These are phyloP conservation scores for Hypanus sabinus DNA, from an alignment of 2,113 vertebrate species.

Conservation along the genomic window DNA sequence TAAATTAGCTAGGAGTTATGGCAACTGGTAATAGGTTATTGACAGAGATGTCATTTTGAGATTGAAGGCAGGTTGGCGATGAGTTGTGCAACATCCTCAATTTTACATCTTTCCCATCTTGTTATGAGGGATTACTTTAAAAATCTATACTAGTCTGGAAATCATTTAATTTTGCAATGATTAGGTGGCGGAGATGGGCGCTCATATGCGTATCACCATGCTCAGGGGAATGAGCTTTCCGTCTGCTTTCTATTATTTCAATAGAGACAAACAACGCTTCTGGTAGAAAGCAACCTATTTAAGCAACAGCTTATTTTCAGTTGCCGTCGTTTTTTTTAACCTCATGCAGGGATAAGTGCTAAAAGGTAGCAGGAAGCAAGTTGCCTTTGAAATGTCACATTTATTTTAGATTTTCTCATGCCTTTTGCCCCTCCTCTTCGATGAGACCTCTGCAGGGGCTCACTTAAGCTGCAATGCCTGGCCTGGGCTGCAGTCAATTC, in stretches of 20 bases:
- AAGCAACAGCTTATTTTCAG: not conserved
- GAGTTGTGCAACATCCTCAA: not conserved
- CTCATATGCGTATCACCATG: not conserved
- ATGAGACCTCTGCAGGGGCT: not conserved
- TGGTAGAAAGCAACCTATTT: conserved; percentile 2
- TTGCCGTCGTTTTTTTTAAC: not conserved
- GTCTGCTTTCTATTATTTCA: not conserved
- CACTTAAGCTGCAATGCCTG: not conserved
- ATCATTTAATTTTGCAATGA: not conserved
- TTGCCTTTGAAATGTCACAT: not conserved
- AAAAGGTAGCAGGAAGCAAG: not conserved
- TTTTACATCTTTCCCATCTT: not conserved
- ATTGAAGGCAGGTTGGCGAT: not conserved
- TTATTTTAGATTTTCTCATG: not conserved
- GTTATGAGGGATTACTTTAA: not conserved
- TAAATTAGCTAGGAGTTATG: conserved; percentile 21
- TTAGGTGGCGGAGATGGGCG: not conserved
- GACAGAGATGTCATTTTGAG: not conserved
- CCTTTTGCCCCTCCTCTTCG: not conserved
- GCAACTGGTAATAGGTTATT: conserved; percentile 14
- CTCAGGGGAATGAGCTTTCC: not conserved
- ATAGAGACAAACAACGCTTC: not conserved
- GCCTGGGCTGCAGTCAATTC: not conserved
- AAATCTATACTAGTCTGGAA: not conserved
- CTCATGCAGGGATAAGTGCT: not conserved